phyloP scores from a whole-genome alignment of 2,113 vertebrate genomes.

The Colinus virginianus region DNA sequence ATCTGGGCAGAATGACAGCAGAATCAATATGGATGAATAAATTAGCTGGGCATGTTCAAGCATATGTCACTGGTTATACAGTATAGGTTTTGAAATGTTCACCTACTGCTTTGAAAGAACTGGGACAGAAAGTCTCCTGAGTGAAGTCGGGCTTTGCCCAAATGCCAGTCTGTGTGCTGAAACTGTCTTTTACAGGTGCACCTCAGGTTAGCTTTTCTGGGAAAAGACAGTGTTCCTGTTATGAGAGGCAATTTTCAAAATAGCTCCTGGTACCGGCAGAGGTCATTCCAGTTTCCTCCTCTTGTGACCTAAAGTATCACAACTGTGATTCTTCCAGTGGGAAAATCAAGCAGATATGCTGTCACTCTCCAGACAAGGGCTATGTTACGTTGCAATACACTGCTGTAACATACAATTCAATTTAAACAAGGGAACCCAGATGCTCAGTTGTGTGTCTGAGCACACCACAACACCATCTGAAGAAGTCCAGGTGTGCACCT shows the following conservation, averaged over 20 bases:
- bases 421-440: not conserved
- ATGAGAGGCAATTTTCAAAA: not conserved
- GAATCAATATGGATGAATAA: not conserved
- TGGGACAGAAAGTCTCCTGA: not conserved
- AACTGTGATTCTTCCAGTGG: not conserved
- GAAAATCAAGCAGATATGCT: not conserved
- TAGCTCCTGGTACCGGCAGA: not conserved
- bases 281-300: not conserved
- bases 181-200: not conserved
- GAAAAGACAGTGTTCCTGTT: not conserved
- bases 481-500: not conserved
- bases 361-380: not conserved
- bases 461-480: not conserved
- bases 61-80: not conserved
- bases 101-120: not conserved
- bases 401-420: not conserved
- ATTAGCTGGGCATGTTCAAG: not conserved
- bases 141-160: not conserved
- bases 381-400: not conserved
- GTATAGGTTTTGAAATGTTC: not conserved
- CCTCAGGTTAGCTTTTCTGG: not conserved
- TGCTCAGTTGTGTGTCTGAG: not conserved
- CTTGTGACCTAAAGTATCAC: not conserved
- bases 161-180: not conserved
- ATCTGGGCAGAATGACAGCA: not conserved